Conservation (phyloP, 2,797 vertebrate genomes). For the Ptychobarbus kaznakovi region DNA sequence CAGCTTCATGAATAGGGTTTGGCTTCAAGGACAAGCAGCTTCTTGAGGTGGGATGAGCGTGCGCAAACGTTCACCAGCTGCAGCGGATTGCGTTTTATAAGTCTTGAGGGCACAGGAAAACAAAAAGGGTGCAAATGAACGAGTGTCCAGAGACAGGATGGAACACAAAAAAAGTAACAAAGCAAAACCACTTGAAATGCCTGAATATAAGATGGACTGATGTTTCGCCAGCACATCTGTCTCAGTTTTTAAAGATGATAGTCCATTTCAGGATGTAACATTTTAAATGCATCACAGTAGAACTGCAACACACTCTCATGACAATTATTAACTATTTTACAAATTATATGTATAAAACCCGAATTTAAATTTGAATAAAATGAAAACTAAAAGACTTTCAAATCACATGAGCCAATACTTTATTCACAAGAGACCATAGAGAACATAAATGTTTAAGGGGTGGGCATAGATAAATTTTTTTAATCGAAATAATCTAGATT, state of each 20-base stretch:
- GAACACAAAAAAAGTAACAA: constrained; percentile 35
- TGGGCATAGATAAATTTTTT: too few species aligned
- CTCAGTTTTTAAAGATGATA: not conserved
- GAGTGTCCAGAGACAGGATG: constrained; percentile 47
- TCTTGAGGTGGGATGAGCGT: constrained; percentile 20
- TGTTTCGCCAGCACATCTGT: constrained; percentile 32
- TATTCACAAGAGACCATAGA: too few species aligned
- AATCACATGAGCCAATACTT: too few species aligned
- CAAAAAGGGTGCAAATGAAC: constrained; percentile 51
- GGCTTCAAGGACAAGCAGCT: not conserved
- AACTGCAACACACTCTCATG: not conserved
- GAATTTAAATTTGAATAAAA: too few species aligned
- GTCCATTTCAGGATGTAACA: not conserved
- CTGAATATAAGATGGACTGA: constrained; percentile 14
- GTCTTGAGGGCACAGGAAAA: constrained; percentile 43
- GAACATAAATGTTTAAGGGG: too few species aligned
- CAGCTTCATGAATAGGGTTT: constrained; percentile 34
- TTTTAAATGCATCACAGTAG: not conserved
- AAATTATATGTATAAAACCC: not conserved
- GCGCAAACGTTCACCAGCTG: constrained; percentile 47
- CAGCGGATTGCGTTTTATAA: constrained; percentile 22
- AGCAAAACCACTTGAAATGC: constrained; percentile 39
- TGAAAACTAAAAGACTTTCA: too few species aligned
- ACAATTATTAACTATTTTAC: not conserved
- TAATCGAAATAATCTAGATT: too few species aligned